Conservation (phyloP, 1,140 invertebrate species). For the Drosophila kikkawai region DNA sequence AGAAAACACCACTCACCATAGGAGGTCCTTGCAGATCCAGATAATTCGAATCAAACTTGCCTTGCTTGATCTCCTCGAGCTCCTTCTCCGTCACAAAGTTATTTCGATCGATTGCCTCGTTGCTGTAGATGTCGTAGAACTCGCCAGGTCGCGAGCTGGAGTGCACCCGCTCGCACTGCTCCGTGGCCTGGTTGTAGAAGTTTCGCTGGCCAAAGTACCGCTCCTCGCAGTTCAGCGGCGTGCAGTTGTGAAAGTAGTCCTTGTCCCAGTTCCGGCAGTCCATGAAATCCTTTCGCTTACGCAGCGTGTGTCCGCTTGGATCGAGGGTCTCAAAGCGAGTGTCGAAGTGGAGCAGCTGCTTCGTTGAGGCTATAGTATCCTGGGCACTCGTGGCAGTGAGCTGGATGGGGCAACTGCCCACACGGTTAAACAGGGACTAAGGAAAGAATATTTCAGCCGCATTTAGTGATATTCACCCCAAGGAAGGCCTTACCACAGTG, state of each 20-base stretch:
- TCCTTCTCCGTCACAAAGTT: slow-evolving; percentile 61
- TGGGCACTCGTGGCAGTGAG: slow-evolving; percentile 47
- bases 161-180: slow-evolving; percentile 58
- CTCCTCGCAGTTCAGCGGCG: slow-evolving; percentile 73
- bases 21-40: slow-evolving; percentile 38
- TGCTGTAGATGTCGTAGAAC: slow-evolving; percentile 63
- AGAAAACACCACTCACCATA: slow-evolving; percentile 7
- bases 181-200: slow-evolving; percentile 60
- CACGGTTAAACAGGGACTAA: slow-evolving; percentile 76
- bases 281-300: slow-evolving; percentile 49
- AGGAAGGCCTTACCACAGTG: slow-evolving; percentile 59
- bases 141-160: slow-evolving; percentile 20
- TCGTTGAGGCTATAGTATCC: slow-evolving; percentile 27
- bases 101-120: slow-evolving; percentile 58
- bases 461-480: no score
- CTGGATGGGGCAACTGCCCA: slow-evolving; percentile 70
- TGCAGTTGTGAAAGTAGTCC: slow-evolving; percentile 72
- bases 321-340: slow-evolving; percentile 73
- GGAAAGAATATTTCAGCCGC: not conserved
- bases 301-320: slow-evolving; percentile 48
- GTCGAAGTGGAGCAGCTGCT: slow-evolving; percentile 64
- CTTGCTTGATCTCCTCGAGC: slow-evolving; percentile 45
- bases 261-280: slow-evolving; percentile 75
- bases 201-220: slow-evolving; percentile 75
- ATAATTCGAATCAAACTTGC: slow-evolving; percentile 52